These are phyloP conservation scores for Ophion costatus DNA, from an alignment of 2,888 invertebrate genomes.

Conservation along the genomic window DNA sequence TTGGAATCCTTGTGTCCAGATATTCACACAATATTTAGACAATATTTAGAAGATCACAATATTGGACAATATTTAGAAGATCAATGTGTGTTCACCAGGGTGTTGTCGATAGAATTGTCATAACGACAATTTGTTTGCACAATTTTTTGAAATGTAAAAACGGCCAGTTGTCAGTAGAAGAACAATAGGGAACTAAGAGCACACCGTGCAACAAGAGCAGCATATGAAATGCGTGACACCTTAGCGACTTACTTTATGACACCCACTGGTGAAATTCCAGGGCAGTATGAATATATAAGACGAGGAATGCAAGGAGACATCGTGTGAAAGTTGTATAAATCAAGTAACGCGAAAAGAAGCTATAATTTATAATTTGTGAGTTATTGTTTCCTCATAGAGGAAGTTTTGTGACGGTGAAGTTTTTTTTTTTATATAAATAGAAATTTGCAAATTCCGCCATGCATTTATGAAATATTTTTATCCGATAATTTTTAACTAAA, in stretches of 20 bases:
- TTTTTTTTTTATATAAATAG: conserved; percentile 1
- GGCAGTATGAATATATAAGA: conserved; percentile 48
- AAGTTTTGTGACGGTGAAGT: not conserved
- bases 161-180: not conserved
- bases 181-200: not conserved
- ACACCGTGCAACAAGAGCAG: conserved; percentile 5
- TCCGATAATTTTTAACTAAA: not conserved
- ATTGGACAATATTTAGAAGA: not conserved
- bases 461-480: conserved; percentile 3
- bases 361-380: conserved; percentile 1
- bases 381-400: conserved; percentile 2
- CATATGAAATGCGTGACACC: conserved; percentile 21
- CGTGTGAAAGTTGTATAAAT: not conserved
- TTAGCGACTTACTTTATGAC: conserved; percentile 49
- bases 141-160: conserved; percentile 10
- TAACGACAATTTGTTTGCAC: conserved; percentile 21
- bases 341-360: not conserved
- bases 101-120: conserved; percentile 25
- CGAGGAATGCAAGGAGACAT: conserved; percentile 9
- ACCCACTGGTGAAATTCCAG: conserved; percentile 51
- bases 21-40: too few relatives aligned
- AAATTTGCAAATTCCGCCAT: not conserved
- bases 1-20: conserved; percentile 2
- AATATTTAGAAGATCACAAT: too few relatives aligned
- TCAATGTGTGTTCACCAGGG: conserved; percentile 12